Evolutionary conservation across 2,113 vertebrate genomes (phyloP).

Genomic region (Dinomys branickii): DNA sequence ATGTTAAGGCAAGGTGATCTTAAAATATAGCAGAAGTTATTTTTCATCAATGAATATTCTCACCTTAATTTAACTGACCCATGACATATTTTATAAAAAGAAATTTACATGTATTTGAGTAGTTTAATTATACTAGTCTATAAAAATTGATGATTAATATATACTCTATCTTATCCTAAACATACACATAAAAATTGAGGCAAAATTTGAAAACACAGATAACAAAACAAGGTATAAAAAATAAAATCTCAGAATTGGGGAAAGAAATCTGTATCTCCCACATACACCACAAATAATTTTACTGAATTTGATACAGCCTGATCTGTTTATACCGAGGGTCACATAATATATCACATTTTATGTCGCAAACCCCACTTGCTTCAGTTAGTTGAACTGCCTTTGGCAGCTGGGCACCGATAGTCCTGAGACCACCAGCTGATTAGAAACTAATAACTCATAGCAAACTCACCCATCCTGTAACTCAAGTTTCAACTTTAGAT

Average conservation of each 20-base stretch:
- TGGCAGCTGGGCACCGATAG: neutral
- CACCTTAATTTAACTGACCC: neutral
- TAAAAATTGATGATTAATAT: neutral
- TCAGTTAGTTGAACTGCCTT: neutral
- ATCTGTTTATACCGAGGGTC: neutral
- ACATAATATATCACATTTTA: neutral
- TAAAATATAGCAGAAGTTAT: conserved; percentile 12
- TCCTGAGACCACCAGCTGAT: neutral
- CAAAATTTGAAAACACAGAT: neutral
- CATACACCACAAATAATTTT: neutral
- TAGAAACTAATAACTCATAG: neutral
- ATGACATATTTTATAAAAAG: neutral
- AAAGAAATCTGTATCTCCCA: neutral
- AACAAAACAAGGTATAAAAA: neutral
- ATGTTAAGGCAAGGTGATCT: conserved; percentile 21
- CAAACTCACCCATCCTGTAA: neutral
- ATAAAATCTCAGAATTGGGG: neutral
- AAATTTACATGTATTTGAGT: neutral
- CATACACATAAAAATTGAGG: neutral
- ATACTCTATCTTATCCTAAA: neutral
- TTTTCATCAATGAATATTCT: neutral
- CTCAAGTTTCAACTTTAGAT: neutral
- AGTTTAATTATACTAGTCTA: neutral
- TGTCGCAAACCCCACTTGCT: neutral
- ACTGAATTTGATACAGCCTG: conserved; percentile 28